phyloP scores from a whole-genome alignment of 2,888 invertebrate genomes.

The Hanleya hanleyi region DNA sequence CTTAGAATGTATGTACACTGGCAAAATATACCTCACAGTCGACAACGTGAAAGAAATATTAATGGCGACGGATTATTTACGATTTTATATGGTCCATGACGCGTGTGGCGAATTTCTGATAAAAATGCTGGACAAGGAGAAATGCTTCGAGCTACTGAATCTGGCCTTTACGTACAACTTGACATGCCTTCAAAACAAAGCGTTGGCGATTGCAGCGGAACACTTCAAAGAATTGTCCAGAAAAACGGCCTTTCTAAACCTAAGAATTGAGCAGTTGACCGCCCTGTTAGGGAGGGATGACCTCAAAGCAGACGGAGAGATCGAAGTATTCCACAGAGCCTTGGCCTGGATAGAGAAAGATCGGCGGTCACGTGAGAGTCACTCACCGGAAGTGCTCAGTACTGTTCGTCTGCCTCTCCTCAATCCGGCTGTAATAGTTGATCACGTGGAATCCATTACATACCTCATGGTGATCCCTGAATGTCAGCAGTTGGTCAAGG shows the following conservation, averaged over 20 bases:
- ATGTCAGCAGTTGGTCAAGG: no score
- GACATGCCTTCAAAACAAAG: constrained; percentile 34
- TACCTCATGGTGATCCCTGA: no score
- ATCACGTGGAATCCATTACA: constrained; percentile 58
- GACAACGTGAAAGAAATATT: no score
- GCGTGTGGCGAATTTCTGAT: no score
- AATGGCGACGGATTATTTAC: no score
- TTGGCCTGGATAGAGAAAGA: constrained; percentile 51
- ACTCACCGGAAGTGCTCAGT: constrained; percentile 43
- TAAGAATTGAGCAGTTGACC: constrained; percentile 44
- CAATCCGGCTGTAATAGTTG: constrained; percentile 49
- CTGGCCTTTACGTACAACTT: constrained; percentile 46
- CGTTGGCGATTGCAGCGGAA: constrained; percentile 43
- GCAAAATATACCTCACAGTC: no score
- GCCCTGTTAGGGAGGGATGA: constrained; percentile 47
- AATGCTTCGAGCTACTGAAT: constrained; percentile 50
- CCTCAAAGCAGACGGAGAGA: constrained; percentile 39
- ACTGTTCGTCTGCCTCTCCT: constrained; percentile 56
- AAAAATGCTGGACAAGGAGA: no score
- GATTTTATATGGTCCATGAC: no score
- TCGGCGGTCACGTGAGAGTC: constrained; percentile 35
- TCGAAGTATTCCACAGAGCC: constrained; percentile 49
- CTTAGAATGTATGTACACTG: no score
- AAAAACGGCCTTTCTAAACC: constrained; percentile 41
- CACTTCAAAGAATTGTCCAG: constrained; percentile 46